Base-by-base conservation (phyloP, 2,888 invertebrate species). In the Orthosia gothica region DNA sequence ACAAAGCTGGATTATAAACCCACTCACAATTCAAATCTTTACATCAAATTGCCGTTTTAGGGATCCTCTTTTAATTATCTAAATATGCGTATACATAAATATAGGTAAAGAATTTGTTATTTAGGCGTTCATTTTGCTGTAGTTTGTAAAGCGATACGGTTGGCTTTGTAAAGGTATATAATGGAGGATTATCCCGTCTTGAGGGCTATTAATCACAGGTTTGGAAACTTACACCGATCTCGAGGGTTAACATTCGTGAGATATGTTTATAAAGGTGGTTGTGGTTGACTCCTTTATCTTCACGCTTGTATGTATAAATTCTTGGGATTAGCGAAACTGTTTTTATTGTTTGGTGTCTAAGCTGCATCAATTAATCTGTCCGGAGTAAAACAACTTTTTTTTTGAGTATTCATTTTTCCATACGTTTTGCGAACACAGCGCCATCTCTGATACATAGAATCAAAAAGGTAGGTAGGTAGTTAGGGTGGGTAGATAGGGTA, bases 191-290 rank as follows among this genome's bases (percentile, higher is more conserved):
- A 91, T 88, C 87, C 85, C 85, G 86, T 88, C 90, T 90, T 86
- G 85, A 83, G 88, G 85, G 83, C 89, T 89, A 94, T 94, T 92
- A 93, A 94, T 93, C 90, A 93, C 86, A 81, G 89, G 88, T 89
- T 91, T 87, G 87, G 88, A 89, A 92, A 91, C 89, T 90, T 89
- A 89, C 88, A 89, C 90, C 86, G 64, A 86, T 85, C 89, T 82
- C 85, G 32, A 78, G 79, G 85, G 86, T 57, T 85, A 84, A 81
- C 65, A 55, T 58, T 59, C 45, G 18, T 67, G 79, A 73, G 73
- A 69, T 70, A 70, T 82, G 63, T 55, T 20, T 81, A 65, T 65
- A 40, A 54, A 50, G 64, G 57, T 58, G 23, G 26, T 13, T 67
- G 62, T 68, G 62, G 69, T 69, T 72, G 16, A 66, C n/a, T 64